Evolutionary conservation across 2,113 vertebrate species (phyloP), one percentile per base, ranked within the genome.

Genomic region (Hyperoodon ampullatus): DNA sequence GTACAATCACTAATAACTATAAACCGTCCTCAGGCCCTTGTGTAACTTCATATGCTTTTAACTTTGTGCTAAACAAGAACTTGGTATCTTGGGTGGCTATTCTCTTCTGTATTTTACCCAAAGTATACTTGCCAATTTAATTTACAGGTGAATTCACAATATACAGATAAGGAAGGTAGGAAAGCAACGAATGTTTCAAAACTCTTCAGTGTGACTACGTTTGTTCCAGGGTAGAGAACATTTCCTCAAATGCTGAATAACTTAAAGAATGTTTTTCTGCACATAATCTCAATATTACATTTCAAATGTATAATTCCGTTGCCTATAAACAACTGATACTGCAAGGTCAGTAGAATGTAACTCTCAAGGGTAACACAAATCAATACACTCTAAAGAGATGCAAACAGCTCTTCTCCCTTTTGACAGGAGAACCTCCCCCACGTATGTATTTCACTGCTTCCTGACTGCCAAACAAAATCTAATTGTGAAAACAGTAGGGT

Each of bases 401-500:
- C 39, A 84, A 90, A 88, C 78, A 82, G 35, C 21, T 77, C 24
- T 92, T 63, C 42, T 63, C 39, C n/a, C n/a, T 95, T 95, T 92
- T 93, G 90, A 96, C 65, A 94, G 77, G 26, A 87, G 33, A 53
- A 33, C 88, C 71, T 96, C 44, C 30, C 63, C 28, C 11, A 81
- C 28, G n/a, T 66, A 7, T 68, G 42, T 14, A 89, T 80, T 96
- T 93, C 74, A 83, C 11, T 94, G 71, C 85, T 93, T 97, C 90
- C 92, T 95, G 88, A 84, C 92, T 96, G 88, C 55, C 84, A 87
- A 85, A 92, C 33, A 93, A 96, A 95, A 90, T 90, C 75, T 94
- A 97, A 97, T 60, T 81, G 81, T 90, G 90, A 97, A 97, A 95
- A 84, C 71, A 95, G 94, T 58, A 96, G 30, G 16, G 65, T 15